A percentile compares a stretch with the other conserved stretches of the same genome.
phyloP scores from a whole-genome alignment of 2,888 invertebrate species.

The Tipula lateralis region DNA sequence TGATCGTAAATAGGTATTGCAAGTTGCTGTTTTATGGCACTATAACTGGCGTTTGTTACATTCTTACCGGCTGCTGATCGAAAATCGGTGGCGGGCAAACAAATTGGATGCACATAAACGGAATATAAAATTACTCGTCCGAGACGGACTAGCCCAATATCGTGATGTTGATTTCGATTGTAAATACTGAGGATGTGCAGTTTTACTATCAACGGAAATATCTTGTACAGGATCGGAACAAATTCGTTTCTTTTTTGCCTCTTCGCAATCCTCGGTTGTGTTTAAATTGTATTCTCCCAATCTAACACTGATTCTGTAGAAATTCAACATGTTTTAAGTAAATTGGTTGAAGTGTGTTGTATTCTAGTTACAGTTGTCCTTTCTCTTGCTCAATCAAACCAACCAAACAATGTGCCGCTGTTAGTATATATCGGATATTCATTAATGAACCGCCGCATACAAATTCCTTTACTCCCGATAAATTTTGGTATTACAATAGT shows the following conservation, averaged over 20 bases:
- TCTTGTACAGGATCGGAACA: constrained; percentile 56
- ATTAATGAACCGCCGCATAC: constrained; percentile 42
- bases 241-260: constrained; percentile 50
- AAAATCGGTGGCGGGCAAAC: constrained; percentile 50
- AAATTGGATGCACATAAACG: constrained; percentile 57
- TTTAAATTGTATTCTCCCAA: constrained; percentile 34
- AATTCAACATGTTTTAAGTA: background rate
- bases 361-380: constrained; percentile 51
- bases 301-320: constrained; percentile 26
- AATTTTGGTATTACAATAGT: constrained; percentile 50
- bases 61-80: constrained; percentile 41
- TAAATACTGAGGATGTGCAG: constrained; percentile 61
- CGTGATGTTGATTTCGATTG: constrained; percentile 57
- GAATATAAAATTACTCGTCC: constrained; percentile 52
- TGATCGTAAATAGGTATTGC: constrained; percentile 51
- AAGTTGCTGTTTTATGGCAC: constrained; percentile 55
- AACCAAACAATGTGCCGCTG: constrained; percentile 59
- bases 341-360: background rate
- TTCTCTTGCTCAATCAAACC: constrained; percentile 51
- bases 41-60: constrained; percentile 44
- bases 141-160: constrained; percentile 67
- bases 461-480: background rate
- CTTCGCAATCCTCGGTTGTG: constrained; percentile 45
- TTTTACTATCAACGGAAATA: constrained; percentile 57
- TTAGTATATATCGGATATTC: constrained; percentile 54